A percentile compares a stretch with the other conserved stretches of the same genome.
Evolutionary conservation across 2,113 vertebrate species (phyloP).

Genomic region (Aphyosemion australe): DNA sequence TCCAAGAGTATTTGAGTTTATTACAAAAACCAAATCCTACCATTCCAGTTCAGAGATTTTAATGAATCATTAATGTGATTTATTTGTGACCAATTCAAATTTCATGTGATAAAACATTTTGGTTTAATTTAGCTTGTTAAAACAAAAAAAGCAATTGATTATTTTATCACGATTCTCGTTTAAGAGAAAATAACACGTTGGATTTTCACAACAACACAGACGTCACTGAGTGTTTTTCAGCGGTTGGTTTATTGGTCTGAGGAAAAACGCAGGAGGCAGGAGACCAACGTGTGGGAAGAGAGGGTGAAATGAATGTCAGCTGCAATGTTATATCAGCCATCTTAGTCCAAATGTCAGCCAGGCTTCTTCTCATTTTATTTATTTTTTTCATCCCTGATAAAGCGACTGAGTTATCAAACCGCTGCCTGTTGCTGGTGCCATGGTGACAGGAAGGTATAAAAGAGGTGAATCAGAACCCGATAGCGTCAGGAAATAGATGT

Average conservation of each 20-base stretch:
- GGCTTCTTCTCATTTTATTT: constrained; percentile 16
- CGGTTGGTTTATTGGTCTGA: constrained; percentile 22
- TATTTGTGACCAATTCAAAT: too few species aligned
- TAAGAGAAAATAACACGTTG: not conserved
- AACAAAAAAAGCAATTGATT: too few species aligned
- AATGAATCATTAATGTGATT: too few species aligned
- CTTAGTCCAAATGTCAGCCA: constrained; percentile 65
- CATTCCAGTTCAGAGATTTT: too few species aligned
- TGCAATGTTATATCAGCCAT: constrained; percentile 43
- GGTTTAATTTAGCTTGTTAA: too few species aligned
- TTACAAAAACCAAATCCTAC: too few species aligned
- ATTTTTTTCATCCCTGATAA: constrained; percentile 37
- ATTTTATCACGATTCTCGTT: not conserved
- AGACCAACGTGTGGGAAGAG: constrained; percentile 33
- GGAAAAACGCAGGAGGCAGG: constrained; percentile 13
- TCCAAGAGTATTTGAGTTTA: too few species aligned
- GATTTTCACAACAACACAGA: constrained; percentile 6
- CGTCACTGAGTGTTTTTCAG: constrained; percentile 21
- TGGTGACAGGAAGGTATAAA: constrained; percentile 57
- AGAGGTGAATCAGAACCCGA: constrained; percentile 48
- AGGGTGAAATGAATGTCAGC: constrained; percentile 50
- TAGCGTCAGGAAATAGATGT: constrained; percentile 51
- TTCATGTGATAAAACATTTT: too few species aligned
- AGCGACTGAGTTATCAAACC: constrained; percentile 63
- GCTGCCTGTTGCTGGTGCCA: constrained; percentile 63